Percentiles rank a stretch among this genome's conserved stretches.
phyloP scores from a whole-genome alignment of 2,113 vertebrate species.

The Thunnus thynnus region DNA sequence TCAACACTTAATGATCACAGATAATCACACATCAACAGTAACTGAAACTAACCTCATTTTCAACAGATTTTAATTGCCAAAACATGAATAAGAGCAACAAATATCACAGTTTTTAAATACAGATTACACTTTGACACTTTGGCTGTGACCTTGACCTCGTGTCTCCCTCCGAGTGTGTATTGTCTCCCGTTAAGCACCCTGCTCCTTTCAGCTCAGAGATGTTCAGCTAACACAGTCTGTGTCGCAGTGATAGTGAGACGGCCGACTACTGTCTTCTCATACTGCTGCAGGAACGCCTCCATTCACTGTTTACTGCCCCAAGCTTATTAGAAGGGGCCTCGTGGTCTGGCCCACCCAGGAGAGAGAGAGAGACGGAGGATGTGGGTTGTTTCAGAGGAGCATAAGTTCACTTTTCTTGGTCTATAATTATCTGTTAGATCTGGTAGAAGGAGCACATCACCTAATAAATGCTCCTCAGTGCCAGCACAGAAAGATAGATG shows the following conservation, averaged over 20 bases:
- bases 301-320: conserved; percentile 56
- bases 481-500: too few relatives aligned
- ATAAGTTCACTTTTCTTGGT: not conserved
- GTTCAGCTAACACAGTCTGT: conserved; percentile 5
- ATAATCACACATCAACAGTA: too few relatives aligned
- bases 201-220: conserved; percentile 23
- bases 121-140: not conserved
- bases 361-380: conserved; percentile 2
- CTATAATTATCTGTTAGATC: not conserved
- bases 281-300: conserved; percentile 32
- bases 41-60: too few relatives aligned
- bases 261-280: conserved; percentile 22
- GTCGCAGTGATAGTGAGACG: conserved; percentile 26
- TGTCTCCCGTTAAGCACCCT: not conserved
- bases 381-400: not conserved
- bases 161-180: not conserved
- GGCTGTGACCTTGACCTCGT: not conserved
- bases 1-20: too few relatives aligned
- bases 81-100: not conserved
- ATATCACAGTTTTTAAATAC: not conserved
- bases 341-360: conserved; percentile 62
- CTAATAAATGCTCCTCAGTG: too few relatives aligned
- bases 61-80: not conserved
- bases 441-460: too few relatives aligned
- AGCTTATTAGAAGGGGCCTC: conserved; percentile 25